A percentile compares a stretch with the other conserved stretches of the same genome.
These are phyloP conservation scores for Galerucella nymphaeae DNA, from an alignment of 2,888 invertebrate genomes.

Conservation along the genomic window DNA sequence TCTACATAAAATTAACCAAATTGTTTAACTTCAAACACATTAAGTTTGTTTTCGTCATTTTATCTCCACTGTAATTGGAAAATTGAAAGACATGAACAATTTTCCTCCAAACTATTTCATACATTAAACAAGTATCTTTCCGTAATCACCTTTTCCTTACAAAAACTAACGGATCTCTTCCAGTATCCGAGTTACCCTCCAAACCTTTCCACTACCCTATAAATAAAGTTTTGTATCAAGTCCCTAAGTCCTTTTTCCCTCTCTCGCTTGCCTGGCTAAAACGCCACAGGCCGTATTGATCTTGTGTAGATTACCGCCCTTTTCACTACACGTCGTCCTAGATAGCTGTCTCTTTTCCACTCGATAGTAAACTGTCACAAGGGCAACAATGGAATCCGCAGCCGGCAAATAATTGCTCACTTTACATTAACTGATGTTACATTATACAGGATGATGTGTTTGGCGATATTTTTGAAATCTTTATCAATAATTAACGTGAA, in stretches of 20 bases:
- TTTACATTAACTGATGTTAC: conserved; percentile 21
- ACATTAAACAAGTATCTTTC: neutral
- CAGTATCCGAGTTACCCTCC: neutral
- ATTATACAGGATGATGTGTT: conserved; percentile 10
- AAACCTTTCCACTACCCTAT: conserved; percentile 40
- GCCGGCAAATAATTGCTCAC: conserved; percentile 34
- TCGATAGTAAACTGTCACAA: conserved; percentile 32
- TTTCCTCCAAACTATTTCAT: too few species aligned
- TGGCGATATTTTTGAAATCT: neutral
- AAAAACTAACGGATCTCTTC: neutral
- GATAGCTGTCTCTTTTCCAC: conserved; percentile 54
- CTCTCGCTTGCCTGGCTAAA: conserved; percentile 58
- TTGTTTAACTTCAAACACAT: too few species aligned
- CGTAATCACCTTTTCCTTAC: neutral
- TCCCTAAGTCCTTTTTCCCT: conserved; percentile 59
- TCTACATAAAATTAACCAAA: too few species aligned
- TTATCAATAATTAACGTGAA: neutral
- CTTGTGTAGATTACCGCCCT: conserved; percentile 61
- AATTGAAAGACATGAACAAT: too few species aligned
- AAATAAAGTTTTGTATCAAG: conserved; percentile 60
- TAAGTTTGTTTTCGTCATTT: too few species aligned
- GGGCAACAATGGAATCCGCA: conserved; percentile 35
- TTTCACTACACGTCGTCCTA: conserved; percentile 59
- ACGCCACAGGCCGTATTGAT: conserved; percentile 65
- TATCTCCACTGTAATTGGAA: too few species aligned